Evolutionary conservation across 2,797 vertebrate genomes (phyloP).

Genomic region (Labeo calbasu): DNA sequence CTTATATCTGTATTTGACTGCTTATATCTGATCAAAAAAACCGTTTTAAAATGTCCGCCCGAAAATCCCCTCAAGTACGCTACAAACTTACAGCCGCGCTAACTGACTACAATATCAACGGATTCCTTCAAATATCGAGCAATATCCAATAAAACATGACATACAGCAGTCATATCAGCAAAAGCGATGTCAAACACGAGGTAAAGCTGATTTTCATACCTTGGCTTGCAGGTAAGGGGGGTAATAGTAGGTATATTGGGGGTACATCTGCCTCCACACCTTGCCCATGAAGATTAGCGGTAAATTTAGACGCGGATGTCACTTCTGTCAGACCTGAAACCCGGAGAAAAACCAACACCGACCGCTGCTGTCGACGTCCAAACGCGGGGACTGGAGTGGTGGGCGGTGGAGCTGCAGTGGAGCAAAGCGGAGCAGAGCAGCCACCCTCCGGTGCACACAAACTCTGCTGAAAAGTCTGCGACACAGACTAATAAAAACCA

Average conservation of each 20-base stretch:
- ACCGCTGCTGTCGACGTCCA: slow-evolving; percentile 36
- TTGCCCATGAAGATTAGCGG: slow-evolving; percentile 86
- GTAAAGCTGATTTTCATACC: slow-evolving; percentile 67
- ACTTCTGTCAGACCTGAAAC: slow-evolving; percentile 63
- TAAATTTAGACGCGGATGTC: slow-evolving; percentile 74
- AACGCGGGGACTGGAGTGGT: slow-evolving; percentile 12
- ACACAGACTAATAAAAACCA: background rate
- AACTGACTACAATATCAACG: background rate
- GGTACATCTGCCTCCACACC: slow-evolving; percentile 90
- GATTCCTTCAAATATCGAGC: background rate
- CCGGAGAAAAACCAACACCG: slow-evolving; percentile 11
- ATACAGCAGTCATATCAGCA: background rate
- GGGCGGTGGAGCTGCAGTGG: slow-evolving; percentile 52
- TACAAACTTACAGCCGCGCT: slow-evolving; percentile 14
- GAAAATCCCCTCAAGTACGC: slow-evolving; percentile 1
- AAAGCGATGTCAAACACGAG: background rate
- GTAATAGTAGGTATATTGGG: slow-evolving; percentile 88
- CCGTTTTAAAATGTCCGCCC: slow-evolving; percentile 10
- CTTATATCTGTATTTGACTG: background rate
- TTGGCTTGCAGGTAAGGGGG: slow-evolving; percentile 87
- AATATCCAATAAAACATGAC: background rate
- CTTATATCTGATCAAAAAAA: background rate
- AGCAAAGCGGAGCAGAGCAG: background rate
- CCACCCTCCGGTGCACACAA: background rate
- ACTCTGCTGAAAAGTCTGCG: background rate